These are phyloP conservation scores for Donacobius atricapilla DNA, from an alignment of 2,113 vertebrate species.

Conservation along the genomic window DNA sequence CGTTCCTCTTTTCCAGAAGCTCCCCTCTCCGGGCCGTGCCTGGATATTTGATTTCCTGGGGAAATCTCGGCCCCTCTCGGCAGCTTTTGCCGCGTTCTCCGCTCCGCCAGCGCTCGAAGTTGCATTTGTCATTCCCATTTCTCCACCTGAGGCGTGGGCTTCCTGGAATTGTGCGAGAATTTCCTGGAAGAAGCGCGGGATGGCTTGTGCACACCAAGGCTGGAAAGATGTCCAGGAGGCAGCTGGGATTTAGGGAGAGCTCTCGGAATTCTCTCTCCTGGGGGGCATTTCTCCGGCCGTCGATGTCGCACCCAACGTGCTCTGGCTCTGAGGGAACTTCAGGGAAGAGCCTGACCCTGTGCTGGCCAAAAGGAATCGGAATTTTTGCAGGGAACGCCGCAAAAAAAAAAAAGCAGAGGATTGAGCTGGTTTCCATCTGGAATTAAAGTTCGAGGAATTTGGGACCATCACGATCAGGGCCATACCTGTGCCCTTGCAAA, in stretches of 20 bases:
- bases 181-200: slow-evolving; percentile 36
- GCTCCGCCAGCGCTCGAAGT: neutral
- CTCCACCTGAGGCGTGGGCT: slow-evolving; percentile 30
- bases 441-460: neutral
- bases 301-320: neutral
- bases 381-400: neutral
- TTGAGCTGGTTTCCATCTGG: neutral
- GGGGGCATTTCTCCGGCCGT: neutral
- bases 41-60: neutral
- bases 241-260: neutral
- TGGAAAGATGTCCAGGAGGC: neutral
- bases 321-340: neutral
- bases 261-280: neutral
- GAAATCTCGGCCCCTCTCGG: neutral
- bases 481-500: neutral
- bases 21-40: neutral
- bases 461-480: neutral
- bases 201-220: neutral
- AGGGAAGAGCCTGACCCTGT: neutral
- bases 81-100: neutral
- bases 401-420: neutral
- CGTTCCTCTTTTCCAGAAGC: neutral
- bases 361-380: neutral
- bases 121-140: neutral
- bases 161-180: slow-evolving; percentile 12